These are phyloP conservation scores for Apodemia zela DNA, from an alignment of 2,888 invertebrate species.

Conservation along the genomic window DNA sequence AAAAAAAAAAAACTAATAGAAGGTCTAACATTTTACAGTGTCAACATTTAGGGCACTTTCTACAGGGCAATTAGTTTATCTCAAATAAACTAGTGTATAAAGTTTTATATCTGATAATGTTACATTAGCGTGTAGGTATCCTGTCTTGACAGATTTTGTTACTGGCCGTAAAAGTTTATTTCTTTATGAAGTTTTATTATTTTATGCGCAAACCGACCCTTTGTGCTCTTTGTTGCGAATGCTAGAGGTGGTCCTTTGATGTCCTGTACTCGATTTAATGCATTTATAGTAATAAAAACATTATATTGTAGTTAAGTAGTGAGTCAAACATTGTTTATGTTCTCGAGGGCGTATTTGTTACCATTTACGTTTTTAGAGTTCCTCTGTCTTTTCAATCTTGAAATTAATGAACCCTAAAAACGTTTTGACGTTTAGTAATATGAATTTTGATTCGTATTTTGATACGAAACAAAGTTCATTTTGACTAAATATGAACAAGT, in stretches of 20 bases:
- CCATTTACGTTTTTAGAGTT: conserved; percentile 46
- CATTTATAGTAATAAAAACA: conserved; percentile 47
- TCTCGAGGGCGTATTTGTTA: conserved; percentile 45
- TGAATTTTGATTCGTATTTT: too few relatives aligned
- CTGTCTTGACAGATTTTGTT: conserved; percentile 48
- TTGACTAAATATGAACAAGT: too few relatives aligned
- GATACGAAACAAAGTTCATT: too few relatives aligned
- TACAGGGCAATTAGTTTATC: not conserved
- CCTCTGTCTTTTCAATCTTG: conserved; percentile 27
- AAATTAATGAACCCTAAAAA: too few relatives aligned
- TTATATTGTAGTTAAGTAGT: conserved; percentile 56
- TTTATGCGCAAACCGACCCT: conserved; percentile 45
- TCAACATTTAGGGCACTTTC: not conserved
- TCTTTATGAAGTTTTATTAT: conserved; percentile 60
- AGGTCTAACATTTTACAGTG: not conserved
- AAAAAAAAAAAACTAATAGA: too few relatives aligned
- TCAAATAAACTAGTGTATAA: conserved; percentile 34
- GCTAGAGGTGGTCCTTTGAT: conserved; percentile 39
- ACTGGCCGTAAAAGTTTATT: conserved; percentile 63
- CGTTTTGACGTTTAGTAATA: too few relatives aligned
- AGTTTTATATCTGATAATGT: conserved; percentile 37
- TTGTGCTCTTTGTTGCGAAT: conserved; percentile 52
- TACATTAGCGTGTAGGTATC: conserved; percentile 36
- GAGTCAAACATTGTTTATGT: conserved; percentile 60
- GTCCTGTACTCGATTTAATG: conserved; percentile 33